A percentile compares a stretch with the other conserved stretches of the same genome.
Conservation (phyloP, 2,113 vertebrate species). For the Callospermophilus lateralis region DNA sequence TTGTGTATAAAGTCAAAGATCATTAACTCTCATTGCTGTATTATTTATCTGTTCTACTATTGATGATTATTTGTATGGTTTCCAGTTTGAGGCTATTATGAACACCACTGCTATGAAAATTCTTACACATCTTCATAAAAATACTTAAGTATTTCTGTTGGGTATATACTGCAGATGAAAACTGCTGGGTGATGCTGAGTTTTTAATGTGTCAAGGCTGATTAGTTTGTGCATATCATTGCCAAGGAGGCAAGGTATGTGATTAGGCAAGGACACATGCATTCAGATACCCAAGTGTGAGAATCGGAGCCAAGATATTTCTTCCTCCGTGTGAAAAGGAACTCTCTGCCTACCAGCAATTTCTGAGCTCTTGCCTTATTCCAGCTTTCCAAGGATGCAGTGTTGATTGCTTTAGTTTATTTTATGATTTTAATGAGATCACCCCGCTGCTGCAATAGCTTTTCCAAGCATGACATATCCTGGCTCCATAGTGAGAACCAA, state of each 20-base stretch:
- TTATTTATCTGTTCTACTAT: conserved; percentile 54
- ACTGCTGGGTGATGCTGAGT: conserved; percentile 41
- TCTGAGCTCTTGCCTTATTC: conserved; percentile 63
- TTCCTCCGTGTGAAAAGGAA: conserved; percentile 19
- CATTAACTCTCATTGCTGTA: conserved; percentile 32
- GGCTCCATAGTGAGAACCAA: conserved; percentile 76
- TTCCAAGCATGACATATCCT: conserved; percentile 79
- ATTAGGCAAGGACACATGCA: conserved; percentile 15
- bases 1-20: conserved; percentile 9
- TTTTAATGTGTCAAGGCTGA: conserved; percentile 63
- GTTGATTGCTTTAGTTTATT: conserved; percentile 82
- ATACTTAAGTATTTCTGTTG: conserved; percentile 45
- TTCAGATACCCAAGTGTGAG: conserved; percentile 44
- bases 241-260: conserved; percentile 61
- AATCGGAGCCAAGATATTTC: conserved; percentile 27
- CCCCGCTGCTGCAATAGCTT: conserved; percentile 79
- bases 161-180: conserved; percentile 49
- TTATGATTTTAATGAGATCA: conserved; percentile 84
- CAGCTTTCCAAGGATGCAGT: conserved; percentile 75
- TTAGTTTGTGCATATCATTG: conserved; percentile 27
- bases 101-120: conserved; percentile 36
- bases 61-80: conserved; percentile 19
- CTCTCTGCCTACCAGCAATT: conserved; percentile 70
- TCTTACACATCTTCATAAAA: conserved; percentile 46
- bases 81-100: conserved; percentile 44